Conservation (phyloP, 37 sponge, comb jelly and placozoan species). For the Eunapius fragilis region DNA sequence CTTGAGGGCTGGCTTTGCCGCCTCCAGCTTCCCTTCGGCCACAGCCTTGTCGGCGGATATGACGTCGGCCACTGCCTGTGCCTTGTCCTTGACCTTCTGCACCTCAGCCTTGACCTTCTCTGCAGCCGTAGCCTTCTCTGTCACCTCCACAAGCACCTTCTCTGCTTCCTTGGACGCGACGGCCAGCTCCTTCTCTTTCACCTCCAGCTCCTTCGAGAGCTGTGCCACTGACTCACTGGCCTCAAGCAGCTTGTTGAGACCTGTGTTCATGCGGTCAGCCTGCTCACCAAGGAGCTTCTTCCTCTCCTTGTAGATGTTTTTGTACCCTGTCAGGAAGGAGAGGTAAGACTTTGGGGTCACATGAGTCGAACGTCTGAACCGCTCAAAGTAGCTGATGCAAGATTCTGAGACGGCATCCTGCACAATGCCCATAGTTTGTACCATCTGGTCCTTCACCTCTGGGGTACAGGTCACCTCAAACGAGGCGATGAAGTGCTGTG, state of each 20-base stretch:
- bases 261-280: conserved; percentile 93
- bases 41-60: conserved; percentile 92
- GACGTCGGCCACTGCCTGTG: conserved; percentile 94
- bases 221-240: conserved; percentile 88
- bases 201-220: conserved; percentile 88
- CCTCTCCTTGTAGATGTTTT: conserved; percentile 87
- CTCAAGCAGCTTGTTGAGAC: conserved; percentile 93
- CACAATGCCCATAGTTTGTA: conserved; percentile 94
- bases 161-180: conserved; percentile 92
- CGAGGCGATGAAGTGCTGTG: conserved; percentile 88
- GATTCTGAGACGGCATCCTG: conserved; percentile 98
- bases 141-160: conserved; percentile 93
- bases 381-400: conserved; percentile 93
- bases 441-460: conserved; percentile 87
- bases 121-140: conserved; percentile 95
- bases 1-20: conserved; percentile 93
- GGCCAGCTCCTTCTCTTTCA: conserved; percentile 95
- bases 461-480: conserved; percentile 86
- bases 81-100: conserved; percentile 98
- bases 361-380: conserved; percentile 94
- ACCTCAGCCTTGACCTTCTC: conserved; percentile 98
- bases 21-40: conserved; percentile 90
- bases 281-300: conserved; percentile 81
- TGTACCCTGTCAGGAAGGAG: conserved; percentile 95
- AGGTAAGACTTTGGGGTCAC: conserved; percentile 99